Base-by-base conservation (phyloP, 2,888 invertebrate genomes). In the Sinopyrophorus schimmeli region DNA sequence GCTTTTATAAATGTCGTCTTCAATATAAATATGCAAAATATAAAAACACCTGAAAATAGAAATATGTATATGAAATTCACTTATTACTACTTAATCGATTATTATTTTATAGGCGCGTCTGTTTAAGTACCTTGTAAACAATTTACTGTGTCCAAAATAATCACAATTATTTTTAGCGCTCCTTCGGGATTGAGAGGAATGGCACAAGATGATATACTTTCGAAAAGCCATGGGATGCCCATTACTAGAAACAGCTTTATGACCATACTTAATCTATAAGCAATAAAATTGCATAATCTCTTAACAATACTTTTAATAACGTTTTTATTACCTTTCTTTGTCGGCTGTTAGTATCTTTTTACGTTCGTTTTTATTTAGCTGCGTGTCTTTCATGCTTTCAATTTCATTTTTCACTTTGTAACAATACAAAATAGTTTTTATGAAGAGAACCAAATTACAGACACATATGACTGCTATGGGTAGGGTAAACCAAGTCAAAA, bases 231-330 rank as follows among this genome's bases (percentile, higher is more conserved):
- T 0, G 84, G 81, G 0, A 87, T 80, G 1, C 89, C 89, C 89
- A 89, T 89, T 30, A 89, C 86, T 50, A 88, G 75, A 74, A 87
- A 88, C 1, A 89, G 72, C 65, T 89, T 89, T 0, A 83, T 76
- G 47, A 86, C 86, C 75, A 89, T 78, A 17, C 80, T 72, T 56
- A 87, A 82, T 65, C 87, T 85, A 71, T 35, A 73, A 73, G 43
- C 44, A 39, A 21, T 5, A 5, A 10, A 28, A 12, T 5, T 3
- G 14, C 28, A 28, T 10, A 28, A 12, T 6, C 14, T 28, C 5
- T 7, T 28, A 12, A 14, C 28, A 28, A 28, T 15, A 30, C 78
- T n/a, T n/a, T n/a, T n/a, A n/a, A n/a, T n/a, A n/a, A n/a, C n/a
- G n/a, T n/a, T n/a, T n/a, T n/a, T n/a, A n/a, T 76, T 64, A 86